phyloP scores from a whole-genome alignment of 2,888 invertebrate species.

The Drosophila engyochracea region DNA sequence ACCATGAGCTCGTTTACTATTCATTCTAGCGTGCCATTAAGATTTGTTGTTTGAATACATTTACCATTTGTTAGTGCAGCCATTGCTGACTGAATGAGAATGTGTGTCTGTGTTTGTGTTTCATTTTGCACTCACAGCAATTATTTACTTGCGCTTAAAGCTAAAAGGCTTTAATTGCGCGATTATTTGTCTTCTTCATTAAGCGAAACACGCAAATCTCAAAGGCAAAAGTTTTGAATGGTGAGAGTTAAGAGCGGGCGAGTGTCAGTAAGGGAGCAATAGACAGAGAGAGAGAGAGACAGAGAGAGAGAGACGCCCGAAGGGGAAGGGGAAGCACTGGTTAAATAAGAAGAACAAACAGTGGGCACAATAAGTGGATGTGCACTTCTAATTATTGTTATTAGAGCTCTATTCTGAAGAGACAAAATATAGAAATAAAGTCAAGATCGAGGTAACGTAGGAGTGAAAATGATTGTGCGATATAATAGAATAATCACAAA shows the following conservation, averaged over 20 bases:
- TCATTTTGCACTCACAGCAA: constrained; percentile 78
- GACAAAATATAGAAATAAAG: not conserved
- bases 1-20: constrained; percentile 73
- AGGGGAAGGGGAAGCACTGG: not conserved
- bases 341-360: constrained; percentile 44
- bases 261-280: constrained; percentile 14
- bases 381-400: not conserved
- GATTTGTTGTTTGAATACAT: constrained; percentile 81
- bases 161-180: constrained; percentile 84
- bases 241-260: not conserved
- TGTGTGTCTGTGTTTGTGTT: constrained; percentile 45
- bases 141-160: constrained; percentile 83
- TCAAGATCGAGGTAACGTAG: not conserved
- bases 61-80: constrained; percentile 78
- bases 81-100: constrained; percentile 39
- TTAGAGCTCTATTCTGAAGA: not conserved
- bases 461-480: not conserved
- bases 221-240: constrained; percentile 57
- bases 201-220: constrained; percentile 83
- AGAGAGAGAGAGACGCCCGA: not conserved
- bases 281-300: not conserved
- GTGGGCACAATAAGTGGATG: constrained; percentile 55
- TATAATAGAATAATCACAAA: not conserved
- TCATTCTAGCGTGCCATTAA: constrained; percentile 81
- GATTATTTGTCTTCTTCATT: constrained; percentile 84